Evolutionary conservation across 2,113 vertebrate species (phyloP).

Genomic region (Noctilio leporinus): DNA sequence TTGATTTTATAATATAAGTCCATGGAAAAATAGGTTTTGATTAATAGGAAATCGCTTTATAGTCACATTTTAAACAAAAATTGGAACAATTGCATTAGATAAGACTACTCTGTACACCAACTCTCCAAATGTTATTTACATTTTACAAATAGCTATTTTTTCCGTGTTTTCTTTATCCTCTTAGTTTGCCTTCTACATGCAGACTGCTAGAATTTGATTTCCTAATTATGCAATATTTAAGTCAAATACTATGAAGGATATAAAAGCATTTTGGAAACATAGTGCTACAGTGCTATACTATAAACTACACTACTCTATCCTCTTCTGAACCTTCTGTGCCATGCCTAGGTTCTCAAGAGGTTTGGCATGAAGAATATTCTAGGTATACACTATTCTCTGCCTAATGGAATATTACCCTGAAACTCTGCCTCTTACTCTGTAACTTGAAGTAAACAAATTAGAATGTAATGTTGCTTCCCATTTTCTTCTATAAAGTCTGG

Average conservation of each 20-base stretch:
- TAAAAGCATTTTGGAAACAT: background rate
- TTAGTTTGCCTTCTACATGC: conserved; percentile 21
- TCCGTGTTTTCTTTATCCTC: conserved; percentile 24
- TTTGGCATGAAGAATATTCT: background rate
- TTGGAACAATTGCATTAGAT: conserved; percentile 40
- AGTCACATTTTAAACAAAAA: conserved; percentile 35
- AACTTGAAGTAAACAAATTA: background rate
- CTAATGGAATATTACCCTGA: background rate
- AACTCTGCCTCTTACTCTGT: background rate
- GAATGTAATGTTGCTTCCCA: background rate
- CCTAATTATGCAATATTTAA: conserved; percentile 44
- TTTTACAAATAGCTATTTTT: conserved; percentile 11
- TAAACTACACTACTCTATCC: background rate
- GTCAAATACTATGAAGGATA: conserved; percentile 17
- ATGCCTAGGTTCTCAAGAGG: background rate
- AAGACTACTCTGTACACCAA: conserved; percentile 4
- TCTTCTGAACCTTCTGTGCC: background rate
- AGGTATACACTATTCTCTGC: background rate
- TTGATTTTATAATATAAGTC: conserved; percentile 53
- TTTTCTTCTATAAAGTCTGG: background rate
- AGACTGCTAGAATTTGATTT: background rate
- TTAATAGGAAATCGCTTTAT: conserved; percentile 64
- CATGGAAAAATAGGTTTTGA: conserved; percentile 62
- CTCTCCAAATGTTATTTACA: conserved; percentile 47
- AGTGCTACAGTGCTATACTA: background rate